These are phyloP conservation scores for Thamnophis elegans DNA, from an alignment of 2,797 vertebrate genomes.

Conservation along the genomic window DNA sequence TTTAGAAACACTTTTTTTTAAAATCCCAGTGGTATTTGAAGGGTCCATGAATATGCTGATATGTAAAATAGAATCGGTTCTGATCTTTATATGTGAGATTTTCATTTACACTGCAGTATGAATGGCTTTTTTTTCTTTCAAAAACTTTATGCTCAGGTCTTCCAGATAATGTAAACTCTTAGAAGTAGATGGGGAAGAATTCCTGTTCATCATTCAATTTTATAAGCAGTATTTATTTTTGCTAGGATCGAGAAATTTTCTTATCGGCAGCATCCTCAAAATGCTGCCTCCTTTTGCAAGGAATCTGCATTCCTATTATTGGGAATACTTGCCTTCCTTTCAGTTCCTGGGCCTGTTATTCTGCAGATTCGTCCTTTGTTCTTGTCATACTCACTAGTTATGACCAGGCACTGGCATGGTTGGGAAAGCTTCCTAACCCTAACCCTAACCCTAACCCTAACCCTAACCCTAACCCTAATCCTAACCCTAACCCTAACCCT, in stretches of 20 bases:
- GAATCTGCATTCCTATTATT: background rate
- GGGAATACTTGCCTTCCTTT: background rate
- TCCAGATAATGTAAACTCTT: background rate
- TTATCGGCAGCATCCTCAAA: background rate
- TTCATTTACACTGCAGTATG: background rate
- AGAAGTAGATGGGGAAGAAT: background rate
- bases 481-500: no score
- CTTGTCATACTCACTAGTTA: background rate
- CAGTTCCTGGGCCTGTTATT: background rate
- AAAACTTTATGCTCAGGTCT: background rate
- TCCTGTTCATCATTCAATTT: background rate
- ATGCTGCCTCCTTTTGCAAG: background rate
- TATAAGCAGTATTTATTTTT: background rate
- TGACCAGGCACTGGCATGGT: background rate
- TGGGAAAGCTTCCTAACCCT: background rate
- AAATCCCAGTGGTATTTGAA: background rate
- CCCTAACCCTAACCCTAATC: no score
- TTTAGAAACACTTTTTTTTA: background rate
- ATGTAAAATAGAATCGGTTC: background rate
- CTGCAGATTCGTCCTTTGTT: background rate
- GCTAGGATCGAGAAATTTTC: background rate
- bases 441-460: no score
- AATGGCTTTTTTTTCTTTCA: background rate
- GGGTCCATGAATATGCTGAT: background rate
- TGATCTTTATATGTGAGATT: background rate